Percentiles rank a stretch among this genome's conserved stretches.
Conservation (phyloP, 2,888 invertebrate genomes). For the Brenthis daphne region DNA sequence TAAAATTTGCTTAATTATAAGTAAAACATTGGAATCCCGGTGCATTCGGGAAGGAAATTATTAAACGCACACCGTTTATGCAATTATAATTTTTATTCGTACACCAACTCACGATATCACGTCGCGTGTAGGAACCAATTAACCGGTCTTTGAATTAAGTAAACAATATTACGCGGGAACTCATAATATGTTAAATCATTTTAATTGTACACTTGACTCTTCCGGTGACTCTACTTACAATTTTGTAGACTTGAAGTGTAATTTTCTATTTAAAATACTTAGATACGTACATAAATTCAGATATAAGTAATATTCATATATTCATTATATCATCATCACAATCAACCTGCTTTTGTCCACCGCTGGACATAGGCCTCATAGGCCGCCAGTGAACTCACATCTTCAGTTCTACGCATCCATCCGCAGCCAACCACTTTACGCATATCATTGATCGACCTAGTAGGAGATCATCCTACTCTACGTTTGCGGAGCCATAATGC, state of each 20-base stretch:
- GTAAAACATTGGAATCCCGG: constrained; percentile 17
- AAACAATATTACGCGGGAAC: constrained; percentile 29
- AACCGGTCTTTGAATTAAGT: constrained; percentile 16
- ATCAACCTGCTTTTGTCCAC: too few relatives aligned
- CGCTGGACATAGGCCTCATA: too few relatives aligned
- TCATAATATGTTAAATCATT: constrained; percentile 30
- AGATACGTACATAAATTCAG: too few relatives aligned
- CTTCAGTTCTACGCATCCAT: too few relatives aligned
- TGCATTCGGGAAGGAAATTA: constrained; percentile 30
- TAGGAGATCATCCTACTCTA: too few relatives aligned
- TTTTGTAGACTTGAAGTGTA: neutral
- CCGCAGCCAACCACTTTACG: too few relatives aligned
- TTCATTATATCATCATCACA: too few relatives aligned
- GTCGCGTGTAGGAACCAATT: constrained; percentile 31
- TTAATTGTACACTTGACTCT: constrained; percentile 5
- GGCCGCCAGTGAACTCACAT: too few relatives aligned
- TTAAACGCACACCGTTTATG: constrained; percentile 6
- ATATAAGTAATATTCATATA: too few relatives aligned
- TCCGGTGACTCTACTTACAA: constrained; percentile 4
- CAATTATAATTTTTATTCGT: constrained; percentile 18
- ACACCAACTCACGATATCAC: constrained; percentile 2
- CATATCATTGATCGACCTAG: too few relatives aligned
- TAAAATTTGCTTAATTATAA: constrained; percentile 6
- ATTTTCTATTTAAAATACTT: neutral
- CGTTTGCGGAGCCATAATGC: too few relatives aligned